Evolutionary conservation across 2,113 vertebrate genomes (phyloP), one percentile per base, ranked within the genome.

Genomic region (Odocoileus hemionus): DNA sequence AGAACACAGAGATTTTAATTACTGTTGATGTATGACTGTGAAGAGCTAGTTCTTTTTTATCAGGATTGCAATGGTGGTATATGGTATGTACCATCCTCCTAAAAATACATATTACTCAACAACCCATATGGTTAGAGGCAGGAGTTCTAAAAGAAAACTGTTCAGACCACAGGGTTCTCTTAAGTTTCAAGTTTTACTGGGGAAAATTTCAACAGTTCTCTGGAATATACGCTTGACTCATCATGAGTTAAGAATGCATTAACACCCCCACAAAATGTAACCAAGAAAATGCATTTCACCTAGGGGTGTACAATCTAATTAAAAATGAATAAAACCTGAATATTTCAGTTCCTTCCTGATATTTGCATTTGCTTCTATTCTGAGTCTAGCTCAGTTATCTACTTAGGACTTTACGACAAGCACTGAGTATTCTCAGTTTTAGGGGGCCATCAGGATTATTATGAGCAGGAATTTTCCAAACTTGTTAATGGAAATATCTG

Each of bases 51-150:
- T 93, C 7, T 86, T 97, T 95, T 91, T 67, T 45, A 82, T 30
- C 86, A 82, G 60, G 85, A 94, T 88, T 96, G 60, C n/a, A 54
- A 43, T 95, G 28, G 19, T 87, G 28, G 19, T 87, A 30, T 14
- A 57, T 36, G 52, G 47, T 67, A 86, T 94, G 33, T 64, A 86
- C 67, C 94, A 19, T 93, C 43, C 84, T 96, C 54, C 82, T 93
- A 96, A 96, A 98, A 82, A 96, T 96, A 96, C 55, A 23, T 43
- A 94, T 98, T 96, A 89, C 91, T 95, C 82, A 97, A 93, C 54
- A 86, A 96, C 58, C 84, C 91, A 97, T 95, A 96, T 93, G 94
- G 85, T 93, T 89, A 94, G 93, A 97, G 83, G 36, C 91, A 96
- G 50, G 88, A 91, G 79, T 96, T 97, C 96, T 97, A 97, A 97